Conservation (phyloP, 2,113 vertebrate genomes). For the Baryphthengus martii region DNA sequence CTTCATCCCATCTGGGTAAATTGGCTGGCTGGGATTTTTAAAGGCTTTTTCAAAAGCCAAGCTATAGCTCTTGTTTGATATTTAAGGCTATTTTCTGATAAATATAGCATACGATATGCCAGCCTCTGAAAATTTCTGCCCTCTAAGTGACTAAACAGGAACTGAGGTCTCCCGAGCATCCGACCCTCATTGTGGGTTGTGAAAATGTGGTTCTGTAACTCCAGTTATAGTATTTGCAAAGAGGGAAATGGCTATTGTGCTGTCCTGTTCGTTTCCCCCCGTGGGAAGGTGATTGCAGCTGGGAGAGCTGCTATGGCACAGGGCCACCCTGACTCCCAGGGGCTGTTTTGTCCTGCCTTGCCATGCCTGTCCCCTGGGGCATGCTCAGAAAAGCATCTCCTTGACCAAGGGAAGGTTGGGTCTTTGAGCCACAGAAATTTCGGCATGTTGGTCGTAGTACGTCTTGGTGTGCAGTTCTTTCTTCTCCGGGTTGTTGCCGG, state of each 20-base stretch:
- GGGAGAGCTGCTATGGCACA: neutral
- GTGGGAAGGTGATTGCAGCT: neutral
- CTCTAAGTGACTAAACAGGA: slow-evolving; percentile 28
- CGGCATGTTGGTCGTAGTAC: fast-evolving
- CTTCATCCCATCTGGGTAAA: neutral
- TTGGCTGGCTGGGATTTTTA: neutral
- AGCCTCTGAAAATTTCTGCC: neutral
- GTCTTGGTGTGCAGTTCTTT: fast-evolving
- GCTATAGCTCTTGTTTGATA: neutral
- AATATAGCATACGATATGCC: neutral
- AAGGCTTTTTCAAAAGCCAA: neutral
- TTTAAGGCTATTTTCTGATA: neutral
- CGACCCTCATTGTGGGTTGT: neutral
- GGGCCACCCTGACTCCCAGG: neutral
- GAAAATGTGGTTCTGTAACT: neutral
- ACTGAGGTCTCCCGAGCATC: neutral
- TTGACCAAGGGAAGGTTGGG: neutral
- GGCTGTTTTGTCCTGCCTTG: neutral
- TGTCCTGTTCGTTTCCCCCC: neutral
- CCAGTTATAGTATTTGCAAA: slow-evolving; percentile 17
- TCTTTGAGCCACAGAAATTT: neutral
- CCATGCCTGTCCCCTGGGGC: neutral
- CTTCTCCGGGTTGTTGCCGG: neutral
- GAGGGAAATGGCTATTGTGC: slow-evolving; percentile 49
- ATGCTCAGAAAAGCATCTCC: neutral